Conservation (phyloP, 2,113 vertebrate genomes). For the Myrmophylax atrothorax region DNA sequence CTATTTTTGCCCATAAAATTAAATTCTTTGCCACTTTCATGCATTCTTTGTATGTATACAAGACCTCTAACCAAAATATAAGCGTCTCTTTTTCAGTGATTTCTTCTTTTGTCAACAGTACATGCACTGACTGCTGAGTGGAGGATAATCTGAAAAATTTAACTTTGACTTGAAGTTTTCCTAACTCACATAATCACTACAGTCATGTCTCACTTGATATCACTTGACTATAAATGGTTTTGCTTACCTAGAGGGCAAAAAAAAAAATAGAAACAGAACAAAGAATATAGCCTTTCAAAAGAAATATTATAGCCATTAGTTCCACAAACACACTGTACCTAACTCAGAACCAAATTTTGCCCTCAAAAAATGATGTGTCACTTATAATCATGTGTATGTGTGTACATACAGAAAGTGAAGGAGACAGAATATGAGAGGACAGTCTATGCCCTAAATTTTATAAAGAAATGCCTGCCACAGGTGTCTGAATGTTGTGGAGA, state of each 20-base stretch:
- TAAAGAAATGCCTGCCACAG: neutral
- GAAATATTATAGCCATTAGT: constrained; percentile 9
- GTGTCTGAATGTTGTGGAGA: neutral
- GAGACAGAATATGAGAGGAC: neutral
- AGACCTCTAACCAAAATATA: neutral
- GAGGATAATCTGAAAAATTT: neutral
- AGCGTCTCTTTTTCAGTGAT: neutral
- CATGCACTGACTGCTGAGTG: neutral
- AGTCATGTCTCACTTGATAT: neutral
- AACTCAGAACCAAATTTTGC: constrained; percentile 10
- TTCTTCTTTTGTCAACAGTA: neutral
- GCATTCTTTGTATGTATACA: neutral
- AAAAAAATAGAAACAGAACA: neutral
- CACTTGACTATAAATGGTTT: neutral
- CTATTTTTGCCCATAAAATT: neutral
- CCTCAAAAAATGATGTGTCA: neutral
- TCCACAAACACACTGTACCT: constrained; percentile 4
- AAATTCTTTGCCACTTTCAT: neutral
- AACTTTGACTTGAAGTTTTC: neutral
- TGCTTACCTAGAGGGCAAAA: neutral
- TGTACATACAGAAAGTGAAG: neutral
- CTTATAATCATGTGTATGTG: neutral
- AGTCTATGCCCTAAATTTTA: neutral
- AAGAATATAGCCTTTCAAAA: neutral
- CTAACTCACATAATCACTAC: neutral